These are phyloP conservation scores for Amphipyra berbera DNA, from an alignment of 2,888 invertebrate genomes.

Conservation along the genomic window DNA sequence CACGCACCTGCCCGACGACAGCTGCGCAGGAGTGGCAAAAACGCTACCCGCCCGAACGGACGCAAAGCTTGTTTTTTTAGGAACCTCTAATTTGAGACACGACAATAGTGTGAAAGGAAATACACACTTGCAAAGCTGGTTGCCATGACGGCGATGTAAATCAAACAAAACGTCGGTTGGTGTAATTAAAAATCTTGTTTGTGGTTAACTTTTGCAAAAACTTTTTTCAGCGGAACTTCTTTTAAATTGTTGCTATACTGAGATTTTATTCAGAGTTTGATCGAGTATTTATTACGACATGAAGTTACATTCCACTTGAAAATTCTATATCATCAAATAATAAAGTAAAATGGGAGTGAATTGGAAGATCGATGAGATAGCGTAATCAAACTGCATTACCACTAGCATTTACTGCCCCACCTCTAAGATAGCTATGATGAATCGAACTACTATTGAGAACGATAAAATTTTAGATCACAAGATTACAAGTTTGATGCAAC, in stretches of 20 bases:
- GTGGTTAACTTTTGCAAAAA: neutral
- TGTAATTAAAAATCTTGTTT: slow-evolving; percentile 27
- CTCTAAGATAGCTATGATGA: slow-evolving; percentile 42
- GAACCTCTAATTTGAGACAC: slow-evolving; percentile 35
- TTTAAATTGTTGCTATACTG: neutral
- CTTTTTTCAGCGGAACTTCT: neutral
- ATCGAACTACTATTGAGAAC: slow-evolving; percentile 36
- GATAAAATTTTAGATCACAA: slow-evolving; percentile 48
- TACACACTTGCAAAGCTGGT: slow-evolving; percentile 31
- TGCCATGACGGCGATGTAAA: slow-evolving; percentile 20
- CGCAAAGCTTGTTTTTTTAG: slow-evolving; percentile 51
- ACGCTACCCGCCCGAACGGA: slow-evolving; percentile 58
- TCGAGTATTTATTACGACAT: neutral
- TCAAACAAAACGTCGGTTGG: slow-evolving; percentile 18
- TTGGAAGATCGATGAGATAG: slow-evolving; percentile 49
- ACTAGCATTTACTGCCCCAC: slow-evolving; percentile 27
- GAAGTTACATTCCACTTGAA: slow-evolving; percentile 20
- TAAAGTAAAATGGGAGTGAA: slow-evolving; percentile 36
- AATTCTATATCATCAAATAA: slow-evolving; percentile 21
- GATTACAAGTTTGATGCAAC: slow-evolving; percentile 52
- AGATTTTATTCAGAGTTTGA: neutral
- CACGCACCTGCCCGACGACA: slow-evolving; percentile 72
- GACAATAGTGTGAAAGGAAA: slow-evolving; percentile 43
- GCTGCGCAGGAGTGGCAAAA: slow-evolving; percentile 59
- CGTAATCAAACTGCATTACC: slow-evolving; percentile 42